Conservation (phyloP, 2,888 invertebrate genomes). For the Philereme transversata region DNA sequence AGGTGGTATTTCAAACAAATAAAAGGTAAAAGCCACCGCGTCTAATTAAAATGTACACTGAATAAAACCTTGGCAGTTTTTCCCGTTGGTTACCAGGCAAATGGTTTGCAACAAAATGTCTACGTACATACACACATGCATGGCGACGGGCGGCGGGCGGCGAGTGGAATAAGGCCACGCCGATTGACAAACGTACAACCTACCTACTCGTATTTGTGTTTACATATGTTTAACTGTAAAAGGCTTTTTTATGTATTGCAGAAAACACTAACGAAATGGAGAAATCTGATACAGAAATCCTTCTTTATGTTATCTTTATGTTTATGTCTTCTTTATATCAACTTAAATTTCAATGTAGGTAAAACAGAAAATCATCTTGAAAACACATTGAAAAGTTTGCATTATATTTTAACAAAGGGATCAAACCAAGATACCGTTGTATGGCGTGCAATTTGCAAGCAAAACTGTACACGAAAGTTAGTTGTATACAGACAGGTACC, state of each 20-base stretch:
- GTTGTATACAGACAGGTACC: conserved; percentile 4
- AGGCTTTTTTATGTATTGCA: conserved; percentile 15
- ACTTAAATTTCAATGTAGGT: too few species aligned
- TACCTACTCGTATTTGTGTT: conserved; percentile 21
- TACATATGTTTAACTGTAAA: conserved; percentile 22
- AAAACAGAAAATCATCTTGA: background rate
- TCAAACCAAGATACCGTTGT: too few species aligned
- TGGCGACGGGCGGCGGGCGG: conserved; percentile 1
- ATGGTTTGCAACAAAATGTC: conserved; percentile 35
- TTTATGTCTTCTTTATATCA: too few species aligned
- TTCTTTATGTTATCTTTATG: too few species aligned
- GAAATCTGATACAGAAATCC: too few species aligned
- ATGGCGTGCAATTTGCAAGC: too few species aligned
- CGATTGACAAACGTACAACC: conserved; percentile 48
- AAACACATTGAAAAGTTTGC: too few species aligned
- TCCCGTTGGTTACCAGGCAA: conserved; percentile 35
- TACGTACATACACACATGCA: conserved; percentile 30
- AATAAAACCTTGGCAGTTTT: conserved; percentile 31
- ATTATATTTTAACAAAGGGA: too few species aligned
- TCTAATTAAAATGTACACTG: conserved; percentile 22
- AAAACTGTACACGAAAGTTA: background rate
- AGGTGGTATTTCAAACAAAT: background rate
- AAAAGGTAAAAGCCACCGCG: conserved; percentile 24
- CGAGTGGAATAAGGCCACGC: conserved; percentile 42
- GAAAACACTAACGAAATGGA: background rate